These are phyloP conservation scores for Acanthaster planci DNA, from an alignment of 35 echinoderm and acorn worm genomes.

Conservation along the genomic window DNA sequence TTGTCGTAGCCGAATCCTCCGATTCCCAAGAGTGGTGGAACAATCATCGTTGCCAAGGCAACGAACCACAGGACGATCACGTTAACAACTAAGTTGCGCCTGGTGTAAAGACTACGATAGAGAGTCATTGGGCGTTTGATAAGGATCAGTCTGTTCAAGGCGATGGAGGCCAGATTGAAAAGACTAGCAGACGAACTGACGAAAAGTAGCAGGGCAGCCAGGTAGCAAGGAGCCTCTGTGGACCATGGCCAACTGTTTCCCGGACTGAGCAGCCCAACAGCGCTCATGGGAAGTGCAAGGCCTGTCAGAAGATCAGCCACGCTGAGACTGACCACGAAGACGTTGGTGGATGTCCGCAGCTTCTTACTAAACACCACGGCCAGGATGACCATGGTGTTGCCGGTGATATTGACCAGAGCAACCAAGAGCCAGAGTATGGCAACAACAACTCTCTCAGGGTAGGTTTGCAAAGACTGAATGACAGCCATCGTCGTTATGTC, in stretches of 20 bases:
- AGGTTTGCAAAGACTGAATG: neutral
- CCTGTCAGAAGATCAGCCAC: conserved; percentile 73
- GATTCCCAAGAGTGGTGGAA: conserved; percentile 13
- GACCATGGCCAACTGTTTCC: conserved; percentile 37
- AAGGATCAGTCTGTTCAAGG: conserved; percentile 52
- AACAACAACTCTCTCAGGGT: conserved; percentile 35
- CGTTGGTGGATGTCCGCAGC: conserved; percentile 70
- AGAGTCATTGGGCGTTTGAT: conserved; percentile 44
- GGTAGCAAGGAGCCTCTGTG: conserved; percentile 50
- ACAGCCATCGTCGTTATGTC: neutral
- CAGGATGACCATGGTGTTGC: conserved; percentile 69
- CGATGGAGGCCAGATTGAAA: conserved; percentile 66
- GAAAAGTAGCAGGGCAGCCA: conserved; percentile 45
- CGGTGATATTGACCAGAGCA: conserved; percentile 49
- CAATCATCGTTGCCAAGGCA: conserved; percentile 7
- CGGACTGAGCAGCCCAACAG: conserved; percentile 43
- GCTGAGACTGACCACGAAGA: conserved; percentile 71
- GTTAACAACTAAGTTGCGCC: conserved; percentile 34
- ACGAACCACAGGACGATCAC: conserved; percentile 54
- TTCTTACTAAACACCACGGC: conserved; percentile 58
- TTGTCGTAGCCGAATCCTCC: conserved; percentile 59
- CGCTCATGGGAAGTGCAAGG: conserved; percentile 60
- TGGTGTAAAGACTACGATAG: conserved; percentile 54
- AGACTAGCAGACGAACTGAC: conserved; percentile 60
- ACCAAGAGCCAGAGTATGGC: conserved; percentile 51